These are phyloP conservation scores for Macquaria ambigua DNA, from an alignment of 2,113 vertebrate species.

Conservation along the genomic window DNA sequence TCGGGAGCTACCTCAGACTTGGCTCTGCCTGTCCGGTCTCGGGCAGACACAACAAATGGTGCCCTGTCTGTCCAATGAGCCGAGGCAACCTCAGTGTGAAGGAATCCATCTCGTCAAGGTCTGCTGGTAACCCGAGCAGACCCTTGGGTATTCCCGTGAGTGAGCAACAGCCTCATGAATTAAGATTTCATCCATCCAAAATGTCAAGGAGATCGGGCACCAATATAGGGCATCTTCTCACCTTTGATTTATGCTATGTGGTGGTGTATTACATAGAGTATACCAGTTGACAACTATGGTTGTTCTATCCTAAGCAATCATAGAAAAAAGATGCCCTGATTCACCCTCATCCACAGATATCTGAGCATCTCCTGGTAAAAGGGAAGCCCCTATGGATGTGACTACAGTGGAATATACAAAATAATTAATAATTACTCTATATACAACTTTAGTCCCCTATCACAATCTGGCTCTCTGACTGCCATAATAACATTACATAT, in stretches of 20 bases:
- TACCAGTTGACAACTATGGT: constrained; percentile 3
- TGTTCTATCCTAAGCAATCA: not conserved
- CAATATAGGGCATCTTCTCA: not conserved
- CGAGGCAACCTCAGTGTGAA: constrained; percentile 44
- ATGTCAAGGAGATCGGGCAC: constrained; percentile 59
- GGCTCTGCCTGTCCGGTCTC: constrained; percentile 28
- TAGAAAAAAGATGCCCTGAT: not conserved
- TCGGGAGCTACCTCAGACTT: constrained; percentile 37
- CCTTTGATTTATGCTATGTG: constrained; percentile 17
- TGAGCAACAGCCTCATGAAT: constrained; percentile 23
- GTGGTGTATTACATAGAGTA: not conserved
- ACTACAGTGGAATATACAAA: not conserved
- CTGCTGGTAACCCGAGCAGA: constrained; percentile 57
- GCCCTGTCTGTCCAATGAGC: constrained; percentile 31
- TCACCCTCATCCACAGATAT: not conserved
- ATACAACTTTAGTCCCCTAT: not conserved
- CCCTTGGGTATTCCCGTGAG: constrained; percentile 24
- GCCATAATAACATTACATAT: not conserved
- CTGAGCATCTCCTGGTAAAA: not conserved
- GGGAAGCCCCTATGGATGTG: not conserved
- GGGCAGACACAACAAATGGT: constrained; percentile 48
- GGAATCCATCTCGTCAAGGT: constrained; percentile 45
- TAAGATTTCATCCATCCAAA: constrained; percentile 50
- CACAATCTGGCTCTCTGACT: not conserved
- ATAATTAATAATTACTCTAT: not conserved